Base-by-base conservation (phyloP, 1,140 invertebrate species). In the Ephestia elutella region DNA sequence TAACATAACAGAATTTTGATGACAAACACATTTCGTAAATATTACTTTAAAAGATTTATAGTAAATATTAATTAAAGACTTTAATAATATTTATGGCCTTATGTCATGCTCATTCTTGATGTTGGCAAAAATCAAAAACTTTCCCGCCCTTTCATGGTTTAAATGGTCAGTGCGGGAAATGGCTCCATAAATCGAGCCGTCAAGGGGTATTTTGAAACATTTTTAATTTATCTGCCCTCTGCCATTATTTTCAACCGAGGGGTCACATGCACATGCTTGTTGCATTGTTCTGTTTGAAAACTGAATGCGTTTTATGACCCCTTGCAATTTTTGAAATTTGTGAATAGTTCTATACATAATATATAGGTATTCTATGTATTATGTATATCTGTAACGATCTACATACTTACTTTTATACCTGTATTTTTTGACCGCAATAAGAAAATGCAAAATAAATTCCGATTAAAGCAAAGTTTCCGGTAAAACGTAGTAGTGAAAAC, bases 151-250 rank as follows among this genome's bases (percentile, higher is more conserved):
- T 54, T 58, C 28, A 15, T 44, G n/a, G 13, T 44, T 44, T 44
- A 49, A 62, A 54, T 57, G 25, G n/a, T 48, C 21, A 53, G 38
- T 48, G 53, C 21, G 28, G 49, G 57, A 54, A 54, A 59, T 62
- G 57, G 59, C 60, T 59, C 19, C 54, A 69, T 69, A 77, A 71
- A 70, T 70, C 64, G 58, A 69, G 54, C 54, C 49, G 66, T 80
- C 80, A 81, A 83, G 80, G 79, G 81, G 78, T 80, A 86, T 82
- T 82, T 85, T 78, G 82, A 82, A 64, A 68, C 71, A 83, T 84
- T 86, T 86, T 86, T 84, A 86, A 86, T 86, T 86, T 84, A 86
- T 86, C 72, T 86, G 83, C 77, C 81, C 81, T 66, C 64, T 68
- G 69, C 72, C 72, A 83, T 86, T 86, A 84, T 82, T 82, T 86